Conservation (phyloP, 2,113 vertebrate genomes). For the Suncus etruscus region DNA sequence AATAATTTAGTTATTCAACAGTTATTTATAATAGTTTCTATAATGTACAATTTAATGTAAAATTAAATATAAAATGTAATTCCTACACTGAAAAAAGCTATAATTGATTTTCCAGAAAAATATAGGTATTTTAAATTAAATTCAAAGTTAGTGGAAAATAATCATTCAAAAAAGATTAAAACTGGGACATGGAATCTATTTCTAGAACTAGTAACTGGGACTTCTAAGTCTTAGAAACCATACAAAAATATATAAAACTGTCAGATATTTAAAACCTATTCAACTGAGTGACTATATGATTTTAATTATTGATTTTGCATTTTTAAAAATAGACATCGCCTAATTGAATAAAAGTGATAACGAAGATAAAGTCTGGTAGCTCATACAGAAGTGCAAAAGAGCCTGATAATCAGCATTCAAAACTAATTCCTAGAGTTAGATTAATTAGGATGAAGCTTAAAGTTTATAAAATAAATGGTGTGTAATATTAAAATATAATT, state of each 20-base stretch:
- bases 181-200: too few relatives aligned
- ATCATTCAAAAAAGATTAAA: not conserved
- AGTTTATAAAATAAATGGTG: not conserved
- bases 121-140: not conserved
- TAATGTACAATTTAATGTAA: not conserved
- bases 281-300: not conserved
- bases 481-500: not conserved
- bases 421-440: not conserved
- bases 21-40: not conserved
- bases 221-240: not conserved
- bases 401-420: too few relatives aligned
- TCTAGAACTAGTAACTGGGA: not conserved
- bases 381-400: not conserved
- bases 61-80: not conserved
- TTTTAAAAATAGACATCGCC: not conserved
- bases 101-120: slow-evolving; percentile 23
- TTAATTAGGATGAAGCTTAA: not conserved
- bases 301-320: not conserved
- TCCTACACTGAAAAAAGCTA: not conserved
- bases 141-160: not conserved
- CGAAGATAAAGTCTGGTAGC: not conserved
- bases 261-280: not conserved
- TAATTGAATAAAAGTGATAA: not conserved
- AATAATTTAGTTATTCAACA: slow-evolving; percentile 4
- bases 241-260: not conserved